These are phyloP conservation scores for Trididemnum clinides DNA, from an alignment of 23 tunicate species.

Conservation along the genomic window DNA sequence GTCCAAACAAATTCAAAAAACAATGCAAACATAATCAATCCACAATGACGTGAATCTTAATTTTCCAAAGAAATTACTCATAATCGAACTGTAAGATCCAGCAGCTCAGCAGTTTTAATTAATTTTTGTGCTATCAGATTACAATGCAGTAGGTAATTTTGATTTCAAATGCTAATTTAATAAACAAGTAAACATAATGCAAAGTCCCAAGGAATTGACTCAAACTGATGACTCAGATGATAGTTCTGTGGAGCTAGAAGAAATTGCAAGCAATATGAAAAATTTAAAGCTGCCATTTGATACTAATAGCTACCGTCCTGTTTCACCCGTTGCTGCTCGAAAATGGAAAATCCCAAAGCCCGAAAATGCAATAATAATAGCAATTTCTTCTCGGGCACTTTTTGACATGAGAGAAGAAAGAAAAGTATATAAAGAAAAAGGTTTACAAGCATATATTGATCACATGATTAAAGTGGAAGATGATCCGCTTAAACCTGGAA, in stretches of 20 bases:
- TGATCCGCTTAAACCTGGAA: slow-evolving; percentile 87
- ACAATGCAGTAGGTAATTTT: too few relatives aligned
- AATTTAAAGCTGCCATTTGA: background rate
- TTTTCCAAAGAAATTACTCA: too few relatives aligned
- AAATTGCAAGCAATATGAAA: slow-evolving; percentile 17
- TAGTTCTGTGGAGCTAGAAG: slow-evolving; percentile 28
- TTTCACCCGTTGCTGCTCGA: slow-evolving; percentile 53
- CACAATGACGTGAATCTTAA: too few relatives aligned
- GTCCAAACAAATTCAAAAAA: too few relatives aligned
- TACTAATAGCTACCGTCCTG: slow-evolving; percentile 1
- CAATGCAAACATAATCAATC: too few relatives aligned
- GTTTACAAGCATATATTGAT: slow-evolving; percentile 66
- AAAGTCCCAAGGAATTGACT: too few relatives aligned
- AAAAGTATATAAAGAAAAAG: slow-evolving; percentile 70
- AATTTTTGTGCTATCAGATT: too few relatives aligned
- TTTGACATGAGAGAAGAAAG: slow-evolving; percentile 87
- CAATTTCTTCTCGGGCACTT: slow-evolving; percentile 89
- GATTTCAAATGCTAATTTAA: too few relatives aligned
- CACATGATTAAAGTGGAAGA: slow-evolving; percentile 77
- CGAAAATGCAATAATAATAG: slow-evolving; percentile 80
- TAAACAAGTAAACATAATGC: too few relatives aligned
- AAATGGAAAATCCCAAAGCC: slow-evolving; percentile 94
- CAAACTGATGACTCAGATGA: too few relatives aligned
- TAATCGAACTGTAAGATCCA: too few relatives aligned
- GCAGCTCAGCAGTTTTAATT: too few relatives aligned